These are phyloP conservation scores for Cephalotes varians DNA, from an alignment of 2,888 invertebrate genomes.

Conservation along the genomic window DNA sequence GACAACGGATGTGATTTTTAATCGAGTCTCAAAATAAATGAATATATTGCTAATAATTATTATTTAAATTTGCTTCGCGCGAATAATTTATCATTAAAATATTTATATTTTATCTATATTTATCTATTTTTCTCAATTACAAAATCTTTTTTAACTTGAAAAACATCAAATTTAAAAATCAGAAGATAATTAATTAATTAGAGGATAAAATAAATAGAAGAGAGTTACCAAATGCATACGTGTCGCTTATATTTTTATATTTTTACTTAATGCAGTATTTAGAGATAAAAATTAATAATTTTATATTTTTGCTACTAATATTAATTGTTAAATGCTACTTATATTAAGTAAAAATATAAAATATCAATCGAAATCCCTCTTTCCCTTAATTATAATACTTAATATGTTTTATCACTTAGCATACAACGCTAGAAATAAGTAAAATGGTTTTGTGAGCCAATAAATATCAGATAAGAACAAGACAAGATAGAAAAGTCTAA, in stretches of 20 bases:
- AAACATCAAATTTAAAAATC: neutral
- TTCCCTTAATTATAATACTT: too few species aligned
- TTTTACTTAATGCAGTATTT: too few species aligned
- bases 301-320: too few species aligned
- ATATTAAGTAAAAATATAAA: too few species aligned
- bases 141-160: neutral
- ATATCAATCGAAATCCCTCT: too few species aligned
- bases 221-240: too few species aligned
- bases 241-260: too few species aligned
- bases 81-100: neutral
- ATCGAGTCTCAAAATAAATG: neutral
- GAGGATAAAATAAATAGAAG: slow-evolving; percentile 8
- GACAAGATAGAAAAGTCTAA: neutral
- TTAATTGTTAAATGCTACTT: too few species aligned
- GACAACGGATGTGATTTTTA: neutral
- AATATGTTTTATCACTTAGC: neutral
- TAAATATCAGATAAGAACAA: neutral
- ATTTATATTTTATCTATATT: too few species aligned
- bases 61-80: neutral
- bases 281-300: too few species aligned
- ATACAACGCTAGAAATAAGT: neutral
- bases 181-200: neutral
- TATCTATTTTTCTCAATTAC: too few species aligned
- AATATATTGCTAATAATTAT: neutral
- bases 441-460: neutral